Evolutionary conservation across 2,113 vertebrate species (phyloP).

Genomic region (Dromas ardeola): DNA sequence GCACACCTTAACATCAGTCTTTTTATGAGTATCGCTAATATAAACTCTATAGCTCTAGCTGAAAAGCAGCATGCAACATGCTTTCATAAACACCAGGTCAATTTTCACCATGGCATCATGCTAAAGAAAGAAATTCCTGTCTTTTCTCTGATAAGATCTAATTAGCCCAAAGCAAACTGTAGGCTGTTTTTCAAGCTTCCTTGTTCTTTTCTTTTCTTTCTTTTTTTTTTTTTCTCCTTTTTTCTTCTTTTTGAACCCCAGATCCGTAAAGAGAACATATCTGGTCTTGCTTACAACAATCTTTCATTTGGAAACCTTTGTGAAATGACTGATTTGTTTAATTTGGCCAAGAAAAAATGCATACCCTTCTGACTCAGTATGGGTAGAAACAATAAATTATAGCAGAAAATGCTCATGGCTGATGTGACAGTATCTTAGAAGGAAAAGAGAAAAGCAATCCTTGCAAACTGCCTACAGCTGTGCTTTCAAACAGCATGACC

Average conservation of each 20-base stretch:
- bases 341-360: slow-evolving; percentile 18
- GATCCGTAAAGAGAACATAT: slow-evolving; percentile 21
- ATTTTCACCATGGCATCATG: background rate
- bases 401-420: background rate
- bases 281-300: slow-evolving; percentile 61
- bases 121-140: slow-evolving; percentile 14
- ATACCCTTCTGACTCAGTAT: slow-evolving; percentile 3
- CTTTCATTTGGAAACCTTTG: slow-evolving; percentile 25
- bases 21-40: slow-evolving; percentile 13
- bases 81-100: background rate
- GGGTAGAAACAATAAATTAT: slow-evolving; percentile 37
- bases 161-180: slow-evolving; percentile 50
- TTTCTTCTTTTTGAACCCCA: background rate
- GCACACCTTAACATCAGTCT: background rate
- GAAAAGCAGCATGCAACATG: background rate
- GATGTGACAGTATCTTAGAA: slow-evolving; percentile 25
- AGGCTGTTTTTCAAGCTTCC: slow-evolving; percentile 44
- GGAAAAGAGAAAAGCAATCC: background rate
- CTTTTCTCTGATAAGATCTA: slow-evolving; percentile 45
- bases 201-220: background rate
- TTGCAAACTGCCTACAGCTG: slow-evolving; percentile 8
- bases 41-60: background rate
- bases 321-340: slow-evolving; percentile 51
- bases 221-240: background rate
- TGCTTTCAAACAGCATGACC: background rate